A percentile compares a stretch with the other conserved stretches of the same genome.
phyloP scores from a whole-genome alignment of 2,797 vertebrate species.

The Mormyrus proboscirostris region DNA sequence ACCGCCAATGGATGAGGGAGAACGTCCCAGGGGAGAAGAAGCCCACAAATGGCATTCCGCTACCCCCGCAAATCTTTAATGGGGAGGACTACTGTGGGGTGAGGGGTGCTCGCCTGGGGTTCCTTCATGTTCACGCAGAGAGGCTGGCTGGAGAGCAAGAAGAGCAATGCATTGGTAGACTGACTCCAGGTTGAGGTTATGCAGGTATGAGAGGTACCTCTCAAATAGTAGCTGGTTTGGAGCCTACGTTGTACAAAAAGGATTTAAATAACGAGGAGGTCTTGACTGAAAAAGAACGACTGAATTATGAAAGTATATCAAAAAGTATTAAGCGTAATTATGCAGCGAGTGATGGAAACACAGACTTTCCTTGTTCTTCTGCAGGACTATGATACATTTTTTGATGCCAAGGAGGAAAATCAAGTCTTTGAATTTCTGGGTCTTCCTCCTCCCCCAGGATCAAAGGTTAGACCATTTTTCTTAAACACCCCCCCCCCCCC shows the following conservation, averaged over 20 bases:
- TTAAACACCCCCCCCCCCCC: background rate
- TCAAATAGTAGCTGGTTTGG: background rate
- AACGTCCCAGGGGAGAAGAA: conserved; percentile 92
- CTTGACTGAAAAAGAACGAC: background rate
- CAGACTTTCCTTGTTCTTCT: conserved; percentile 21
- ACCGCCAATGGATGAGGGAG: conserved; percentile 94
- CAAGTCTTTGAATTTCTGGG: conserved; percentile 85
- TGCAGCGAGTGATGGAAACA: background rate
- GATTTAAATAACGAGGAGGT: background rate
- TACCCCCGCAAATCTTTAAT: conserved; percentile 97
- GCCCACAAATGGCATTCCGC: conserved; percentile 87
- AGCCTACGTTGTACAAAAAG: background rate
- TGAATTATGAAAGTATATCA: background rate
- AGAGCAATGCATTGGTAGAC: background rate
- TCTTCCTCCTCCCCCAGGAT: conserved; percentile 81
- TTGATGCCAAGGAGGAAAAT: conserved; percentile 95
- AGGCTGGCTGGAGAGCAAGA: background rate
- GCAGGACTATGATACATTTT: conserved; percentile 97
- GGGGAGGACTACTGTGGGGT: conserved; percentile 93
- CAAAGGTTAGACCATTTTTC: conserved; percentile 70
- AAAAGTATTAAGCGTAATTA: background rate
- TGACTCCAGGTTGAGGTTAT: background rate
- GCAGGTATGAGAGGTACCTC: background rate
- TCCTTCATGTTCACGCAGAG: background rate
- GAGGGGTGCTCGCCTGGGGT: conserved; percentile 18